phyloP scores from a whole-genome alignment of 1,140 invertebrate genomes.

The Pseudomyrmex pallidus region DNA sequence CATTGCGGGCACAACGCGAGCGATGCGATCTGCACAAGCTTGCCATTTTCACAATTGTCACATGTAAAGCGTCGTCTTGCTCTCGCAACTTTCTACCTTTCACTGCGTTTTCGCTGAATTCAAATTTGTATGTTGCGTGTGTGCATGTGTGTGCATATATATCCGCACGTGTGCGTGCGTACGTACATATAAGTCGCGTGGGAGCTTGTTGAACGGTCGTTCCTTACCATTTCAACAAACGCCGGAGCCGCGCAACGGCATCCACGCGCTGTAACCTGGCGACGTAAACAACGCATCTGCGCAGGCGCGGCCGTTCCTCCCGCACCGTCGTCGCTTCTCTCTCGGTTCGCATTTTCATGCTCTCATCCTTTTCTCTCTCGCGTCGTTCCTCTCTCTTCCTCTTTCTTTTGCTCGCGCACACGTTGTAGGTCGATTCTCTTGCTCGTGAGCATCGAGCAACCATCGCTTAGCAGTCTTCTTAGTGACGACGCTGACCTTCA shows the following conservation, averaged over 20 bases:
- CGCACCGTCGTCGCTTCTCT: conserved; percentile 42
- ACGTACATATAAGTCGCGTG: conserved; percentile 17
- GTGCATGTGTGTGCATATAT: neutral
- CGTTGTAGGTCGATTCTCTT: conserved; percentile 5
- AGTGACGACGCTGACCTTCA: conserved; percentile 70
- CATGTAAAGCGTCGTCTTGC: conserved; percentile 23
- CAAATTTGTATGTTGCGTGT: neutral
- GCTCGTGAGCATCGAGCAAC: conserved; percentile 60
- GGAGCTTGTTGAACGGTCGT: conserved; percentile 47
- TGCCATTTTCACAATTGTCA: conserved; percentile 36
- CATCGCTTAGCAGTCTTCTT: conserved; percentile 57
- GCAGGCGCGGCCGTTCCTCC: conserved; percentile 74
- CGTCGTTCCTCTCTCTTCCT: conserved; percentile 25
- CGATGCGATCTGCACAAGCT: neutral
- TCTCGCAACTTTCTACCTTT: conserved; percentile 53
- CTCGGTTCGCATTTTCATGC: conserved; percentile 38
- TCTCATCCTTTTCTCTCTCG: conserved; percentile 27
- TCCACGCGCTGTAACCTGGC: conserved; percentile 71
- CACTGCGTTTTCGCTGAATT: conserved; percentile 30
- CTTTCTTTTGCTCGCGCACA: conserved; percentile 13
- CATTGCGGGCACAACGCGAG: neutral
- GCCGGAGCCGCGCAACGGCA: conserved; percentile 36
- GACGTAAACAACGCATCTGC: conserved; percentile 82
- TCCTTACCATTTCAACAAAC: conserved; percentile 62
- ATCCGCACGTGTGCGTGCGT: neutral